Percentiles rank a stretch among this genome's conserved stretches.
Evolutionary conservation across 2,113 vertebrate genomes (phyloP).

Genomic region (Poecile atricapillus): DNA sequence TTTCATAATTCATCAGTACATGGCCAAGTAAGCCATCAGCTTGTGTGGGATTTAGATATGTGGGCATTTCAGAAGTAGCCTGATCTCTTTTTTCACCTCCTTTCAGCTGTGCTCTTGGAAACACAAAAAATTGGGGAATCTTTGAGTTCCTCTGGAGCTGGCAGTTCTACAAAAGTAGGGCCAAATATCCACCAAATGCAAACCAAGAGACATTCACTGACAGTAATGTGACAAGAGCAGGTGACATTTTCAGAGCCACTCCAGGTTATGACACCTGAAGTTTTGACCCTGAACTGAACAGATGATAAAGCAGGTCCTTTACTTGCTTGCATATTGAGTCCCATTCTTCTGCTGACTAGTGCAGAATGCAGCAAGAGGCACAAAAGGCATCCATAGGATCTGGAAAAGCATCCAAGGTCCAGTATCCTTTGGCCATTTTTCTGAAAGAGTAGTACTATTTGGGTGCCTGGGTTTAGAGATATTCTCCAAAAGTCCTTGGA

Average conservation of each 20-base stretch:
- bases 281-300: not conserved
- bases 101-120: not conserved
- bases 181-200: not conserved
- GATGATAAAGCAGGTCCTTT: not conserved
- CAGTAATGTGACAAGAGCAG: not conserved
- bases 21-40: not conserved
- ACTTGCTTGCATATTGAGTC: not conserved
- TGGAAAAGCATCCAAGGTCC: not conserved
- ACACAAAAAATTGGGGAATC: fast-evolving
- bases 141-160: not conserved
- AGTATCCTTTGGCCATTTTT: not conserved
- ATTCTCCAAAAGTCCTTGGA: not conserved
- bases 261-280: not conserved
- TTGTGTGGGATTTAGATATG: not conserved
- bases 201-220: not conserved
- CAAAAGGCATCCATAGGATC: not conserved
- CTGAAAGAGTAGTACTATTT: not conserved
- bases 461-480: not conserved
- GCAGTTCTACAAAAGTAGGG: not conserved
- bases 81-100: not conserved
- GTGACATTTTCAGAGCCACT: not conserved
- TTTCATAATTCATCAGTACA: not conserved
- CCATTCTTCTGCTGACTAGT: not conserved
- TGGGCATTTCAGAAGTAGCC: not conserved
- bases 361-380: not conserved